Evolutionary conservation across 2,113 vertebrate genomes (phyloP).

Genomic region (Brachionichthys hirsutus): DNA sequence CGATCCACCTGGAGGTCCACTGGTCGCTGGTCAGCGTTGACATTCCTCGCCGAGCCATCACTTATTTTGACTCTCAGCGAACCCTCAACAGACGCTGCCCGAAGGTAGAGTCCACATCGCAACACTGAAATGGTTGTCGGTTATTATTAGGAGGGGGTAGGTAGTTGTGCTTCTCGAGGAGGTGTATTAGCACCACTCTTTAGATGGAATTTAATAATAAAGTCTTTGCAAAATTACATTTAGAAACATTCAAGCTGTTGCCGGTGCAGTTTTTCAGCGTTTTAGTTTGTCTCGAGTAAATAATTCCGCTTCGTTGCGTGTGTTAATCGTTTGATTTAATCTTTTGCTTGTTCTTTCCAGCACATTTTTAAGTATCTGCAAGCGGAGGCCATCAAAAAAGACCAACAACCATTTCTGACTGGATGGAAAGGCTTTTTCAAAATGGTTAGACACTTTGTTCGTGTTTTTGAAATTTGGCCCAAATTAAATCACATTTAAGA

Average conservation of each 20-base stretch:
- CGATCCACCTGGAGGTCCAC: slow-evolving; percentile 92
- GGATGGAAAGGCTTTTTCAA: slow-evolving; percentile 93
- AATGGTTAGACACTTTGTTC: slow-evolving; percentile 79
- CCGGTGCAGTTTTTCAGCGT: too few species aligned
- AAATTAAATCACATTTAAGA: too few species aligned
- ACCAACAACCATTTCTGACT: slow-evolving; percentile 83
- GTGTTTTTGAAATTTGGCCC: neutral
- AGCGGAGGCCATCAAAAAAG: slow-evolving; percentile 90
- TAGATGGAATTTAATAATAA: too few species aligned
- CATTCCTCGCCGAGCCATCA: slow-evolving; percentile 83
- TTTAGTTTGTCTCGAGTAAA: neutral
- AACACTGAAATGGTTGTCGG: too few species aligned
- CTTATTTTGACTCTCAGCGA: slow-evolving; percentile 91
- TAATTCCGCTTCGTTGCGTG: neutral
- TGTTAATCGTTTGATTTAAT: neutral
- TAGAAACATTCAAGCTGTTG: too few species aligned
- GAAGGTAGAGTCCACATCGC: slow-evolving; percentile 75
- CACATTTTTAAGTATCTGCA: slow-evolving; percentile 93
- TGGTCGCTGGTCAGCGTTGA: slow-evolving; percentile 92
- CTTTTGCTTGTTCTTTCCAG: slow-evolving; percentile 54
- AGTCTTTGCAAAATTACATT: too few species aligned
- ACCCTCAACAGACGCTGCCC: slow-evolving; percentile 92
- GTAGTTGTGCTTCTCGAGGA: too few species aligned
- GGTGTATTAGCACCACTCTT: too few species aligned
- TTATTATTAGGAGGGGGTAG: too few species aligned